These are phyloP conservation scores for Lepidostoma basale DNA, from an alignment of 1,140 invertebrate genomes.

Conservation along the genomic window DNA sequence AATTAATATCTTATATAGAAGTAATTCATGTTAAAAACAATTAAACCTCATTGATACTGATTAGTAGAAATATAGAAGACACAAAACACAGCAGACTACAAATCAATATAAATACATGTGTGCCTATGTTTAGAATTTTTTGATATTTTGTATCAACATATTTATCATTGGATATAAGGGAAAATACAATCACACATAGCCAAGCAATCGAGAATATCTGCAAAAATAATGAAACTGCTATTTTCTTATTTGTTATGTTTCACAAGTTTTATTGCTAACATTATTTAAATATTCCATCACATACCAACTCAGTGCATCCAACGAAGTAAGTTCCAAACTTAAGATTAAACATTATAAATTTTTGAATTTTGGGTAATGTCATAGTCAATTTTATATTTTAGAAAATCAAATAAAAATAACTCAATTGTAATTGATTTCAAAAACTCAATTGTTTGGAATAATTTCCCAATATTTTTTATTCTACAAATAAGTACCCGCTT, in stretches of 20 bases:
- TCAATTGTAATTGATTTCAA: no score
- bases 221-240: background rate
- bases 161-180: background rate
- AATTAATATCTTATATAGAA: background rate
- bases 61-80: background rate
- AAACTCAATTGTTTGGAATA: no score
- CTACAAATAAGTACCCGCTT: no score
- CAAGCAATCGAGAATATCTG: conserved; percentile 9
- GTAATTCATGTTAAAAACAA: background rate
- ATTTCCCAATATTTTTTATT: no score
- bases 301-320: background rate
- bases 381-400: no score
- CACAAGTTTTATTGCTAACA: background rate
- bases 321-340: background rate
- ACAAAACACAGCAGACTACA: background rate
- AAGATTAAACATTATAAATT: no score
- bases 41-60: background rate
- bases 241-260: background rate
- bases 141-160: background rate
- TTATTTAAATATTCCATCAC: background rate
- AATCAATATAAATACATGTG: background rate
- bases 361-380: no score
- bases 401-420: no score
- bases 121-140: background rate
- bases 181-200: background rate